phyloP scores from a whole-genome alignment of 2,113 vertebrate species.

The Dasyurus viverrinus region DNA sequence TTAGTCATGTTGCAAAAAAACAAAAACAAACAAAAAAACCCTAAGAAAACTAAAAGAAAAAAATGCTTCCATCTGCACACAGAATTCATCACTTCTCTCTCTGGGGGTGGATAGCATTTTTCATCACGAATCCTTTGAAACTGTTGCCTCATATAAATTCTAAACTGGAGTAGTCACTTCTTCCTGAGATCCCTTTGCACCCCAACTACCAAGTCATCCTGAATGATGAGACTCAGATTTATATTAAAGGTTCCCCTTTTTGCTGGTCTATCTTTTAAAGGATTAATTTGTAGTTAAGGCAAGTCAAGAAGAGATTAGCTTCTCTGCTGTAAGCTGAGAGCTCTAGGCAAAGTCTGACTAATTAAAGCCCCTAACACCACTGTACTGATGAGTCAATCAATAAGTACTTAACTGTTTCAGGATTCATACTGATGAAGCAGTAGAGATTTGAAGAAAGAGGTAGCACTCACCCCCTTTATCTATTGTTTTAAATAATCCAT shows the following conservation, averaged over 20 bases:
- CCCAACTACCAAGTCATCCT: neutral
- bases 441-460: neutral
- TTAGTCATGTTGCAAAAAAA: neutral
- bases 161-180: neutral
- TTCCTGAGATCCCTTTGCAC: neutral
- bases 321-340: neutral
- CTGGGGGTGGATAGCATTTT: neutral
- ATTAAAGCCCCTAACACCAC: neutral
- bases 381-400: neutral
- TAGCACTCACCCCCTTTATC: neutral
- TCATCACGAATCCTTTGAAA: neutral
- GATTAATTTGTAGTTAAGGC: neutral
- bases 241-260: neutral
- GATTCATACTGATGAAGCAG: neutral
- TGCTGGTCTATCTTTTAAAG: neutral
- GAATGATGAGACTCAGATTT: neutral
- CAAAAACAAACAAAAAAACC: neutral
- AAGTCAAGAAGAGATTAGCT: neutral
- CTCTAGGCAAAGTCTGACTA: neutral
- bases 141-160: neutral
- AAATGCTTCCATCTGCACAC: neutral
- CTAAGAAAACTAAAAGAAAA: neutral
- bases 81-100: neutral
- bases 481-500: slow-evolving; percentile 18
- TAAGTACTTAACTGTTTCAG: neutral